Evolutionary conservation across 2,888 invertebrate species (phyloP).

Genomic region (Lepidochrysops patricia): DNA sequence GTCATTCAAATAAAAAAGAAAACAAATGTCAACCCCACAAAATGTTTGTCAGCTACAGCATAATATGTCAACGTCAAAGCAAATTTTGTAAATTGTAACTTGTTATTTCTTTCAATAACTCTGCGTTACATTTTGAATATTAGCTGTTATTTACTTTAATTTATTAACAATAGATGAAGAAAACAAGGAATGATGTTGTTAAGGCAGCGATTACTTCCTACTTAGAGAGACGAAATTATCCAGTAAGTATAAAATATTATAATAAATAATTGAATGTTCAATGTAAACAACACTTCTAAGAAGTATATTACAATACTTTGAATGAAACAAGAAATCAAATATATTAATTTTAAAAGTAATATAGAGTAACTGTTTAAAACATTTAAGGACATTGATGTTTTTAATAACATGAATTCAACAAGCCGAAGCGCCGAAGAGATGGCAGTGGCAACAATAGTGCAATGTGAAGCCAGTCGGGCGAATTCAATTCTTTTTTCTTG

Average conservation of each 20-base stretch:
- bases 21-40: too few relatives aligned
- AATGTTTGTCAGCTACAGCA: too few relatives aligned
- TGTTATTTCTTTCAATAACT: background rate
- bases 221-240: conserved; percentile 80
- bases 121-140: background rate
- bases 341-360: background rate
- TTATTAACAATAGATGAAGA: conserved; percentile 61
- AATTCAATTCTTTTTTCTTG: conserved; percentile 87
- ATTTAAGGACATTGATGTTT: conserved; percentile 76
- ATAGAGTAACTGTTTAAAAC: background rate
- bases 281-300: background rate
- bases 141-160: conserved; percentile 15
- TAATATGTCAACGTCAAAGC: background rate
- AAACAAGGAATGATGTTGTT: conserved; percentile 78
- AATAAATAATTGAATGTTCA: too few relatives aligned
- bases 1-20: too few relatives aligned
- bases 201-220: conserved; percentile 79
- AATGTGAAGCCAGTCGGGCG: conserved; percentile 80
- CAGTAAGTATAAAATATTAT: conserved; percentile 71
- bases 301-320: background rate
- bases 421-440: conserved; percentile 80
- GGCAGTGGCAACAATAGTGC: conserved; percentile 79
- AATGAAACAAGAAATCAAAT: background rate
- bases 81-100: background rate
- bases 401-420: conserved; percentile 70